phyloP scores from a whole-genome alignment of 92 coral and sea anemone genomes.

The Metridium senile region DNA sequence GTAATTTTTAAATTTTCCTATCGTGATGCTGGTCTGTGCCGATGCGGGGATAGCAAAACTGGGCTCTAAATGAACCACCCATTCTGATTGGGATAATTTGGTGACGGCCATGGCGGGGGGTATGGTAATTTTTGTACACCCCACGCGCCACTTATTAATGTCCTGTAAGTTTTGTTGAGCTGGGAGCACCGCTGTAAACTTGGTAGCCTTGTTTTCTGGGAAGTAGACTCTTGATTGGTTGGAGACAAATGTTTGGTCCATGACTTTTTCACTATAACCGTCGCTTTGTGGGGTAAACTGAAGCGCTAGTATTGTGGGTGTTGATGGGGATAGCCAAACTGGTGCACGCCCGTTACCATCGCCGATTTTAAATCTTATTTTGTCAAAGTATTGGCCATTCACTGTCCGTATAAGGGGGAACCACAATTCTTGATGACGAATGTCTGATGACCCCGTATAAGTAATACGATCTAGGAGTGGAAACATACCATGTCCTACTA shows the following conservation, averaged over 20 bases:
- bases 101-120: constrained; percentile 15
- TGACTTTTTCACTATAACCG: not conserved
- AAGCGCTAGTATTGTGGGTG: too few relatives aligned
- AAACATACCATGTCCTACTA: constrained; percentile 10
- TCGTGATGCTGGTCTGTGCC: not conserved
- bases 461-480: constrained; percentile 12
- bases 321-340: not conserved
- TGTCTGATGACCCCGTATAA: constrained; percentile 2
- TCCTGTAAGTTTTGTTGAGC: not conserved
- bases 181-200: constrained; percentile 9
- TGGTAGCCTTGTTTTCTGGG: not conserved
- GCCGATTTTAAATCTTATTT: not conserved
- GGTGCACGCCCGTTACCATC: not conserved
- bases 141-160: not conserved
- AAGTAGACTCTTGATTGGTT: constrained; percentile 3
- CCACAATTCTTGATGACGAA: not conserved
- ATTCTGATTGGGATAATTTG: too few relatives aligned
- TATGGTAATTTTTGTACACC: not conserved
- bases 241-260: constrained; percentile 10
- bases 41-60: not conserved
- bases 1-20: not conserved
- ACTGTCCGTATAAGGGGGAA: constrained; percentile 5
- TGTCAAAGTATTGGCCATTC: not conserved
- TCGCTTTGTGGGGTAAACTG: not conserved
- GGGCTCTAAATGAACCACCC: not conserved